These are phyloP conservation scores for Amphiprion ocellaris DNA, from an alignment of 2,113 vertebrate genomes.

Conservation along the genomic window DNA sequence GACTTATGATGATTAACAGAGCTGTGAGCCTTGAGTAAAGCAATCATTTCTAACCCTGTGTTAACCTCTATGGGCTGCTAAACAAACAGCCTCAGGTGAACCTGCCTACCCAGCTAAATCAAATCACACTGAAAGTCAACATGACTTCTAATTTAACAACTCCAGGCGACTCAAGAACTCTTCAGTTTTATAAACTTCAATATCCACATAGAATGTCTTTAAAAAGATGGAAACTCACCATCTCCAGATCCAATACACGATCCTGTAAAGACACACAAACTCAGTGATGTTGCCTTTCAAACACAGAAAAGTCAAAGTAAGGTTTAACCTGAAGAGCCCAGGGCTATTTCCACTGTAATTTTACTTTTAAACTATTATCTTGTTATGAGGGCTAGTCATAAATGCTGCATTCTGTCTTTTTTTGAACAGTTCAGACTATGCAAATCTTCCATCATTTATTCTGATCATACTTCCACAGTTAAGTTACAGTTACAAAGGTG, in stretches of 20 bases:
- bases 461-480: too few species aligned
- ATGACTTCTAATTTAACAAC: conserved; percentile 14
- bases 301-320: background rate
- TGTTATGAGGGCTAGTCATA: too few species aligned
- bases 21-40: conserved; percentile 54
- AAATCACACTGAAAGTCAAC: conserved; percentile 17
- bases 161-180: background rate
- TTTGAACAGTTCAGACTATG: too few species aligned
- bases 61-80: conserved; percentile 7
- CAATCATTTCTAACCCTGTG: conserved; percentile 44
- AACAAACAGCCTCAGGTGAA: conserved; percentile 36
- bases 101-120: conserved; percentile 1
- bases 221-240: conserved; percentile 70
- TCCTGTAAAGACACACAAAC: conserved; percentile 74
- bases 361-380: too few species aligned
- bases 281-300: conserved; percentile 8
- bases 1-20: conserved; percentile 61
- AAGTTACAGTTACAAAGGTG: too few species aligned
- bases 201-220: background rate
- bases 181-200: background rate
- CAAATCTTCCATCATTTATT: too few species aligned
- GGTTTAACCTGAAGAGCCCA: too few species aligned
- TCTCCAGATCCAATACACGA: conserved; percentile 80
- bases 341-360: too few species aligned
- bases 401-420: too few species aligned